A percentile compares a stretch with the other conserved stretches of the same genome.
phyloP scores from a whole-genome alignment of 2,888 invertebrate species.

The Pterobdella sp. region DNA sequence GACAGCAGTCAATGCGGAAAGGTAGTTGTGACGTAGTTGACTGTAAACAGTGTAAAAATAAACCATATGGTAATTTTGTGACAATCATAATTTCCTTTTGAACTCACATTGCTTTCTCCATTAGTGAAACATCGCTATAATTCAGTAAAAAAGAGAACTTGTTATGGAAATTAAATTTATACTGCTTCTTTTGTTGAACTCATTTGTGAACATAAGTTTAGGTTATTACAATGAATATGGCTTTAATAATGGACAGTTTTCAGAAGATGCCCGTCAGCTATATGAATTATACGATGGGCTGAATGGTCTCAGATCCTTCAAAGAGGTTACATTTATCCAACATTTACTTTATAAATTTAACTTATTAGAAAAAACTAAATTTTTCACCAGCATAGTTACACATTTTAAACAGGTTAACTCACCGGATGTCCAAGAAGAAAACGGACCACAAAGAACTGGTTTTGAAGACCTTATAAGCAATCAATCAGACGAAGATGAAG shows the following conservation, averaged over 20 bases:
- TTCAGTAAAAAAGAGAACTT: too few relatives aligned
- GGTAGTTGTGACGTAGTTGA: neutral
- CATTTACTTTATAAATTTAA: neutral
- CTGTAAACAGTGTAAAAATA: neutral
- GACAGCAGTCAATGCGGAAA: neutral
- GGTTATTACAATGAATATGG: too few relatives aligned
- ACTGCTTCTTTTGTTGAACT: too few relatives aligned
- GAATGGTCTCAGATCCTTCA: neutral
- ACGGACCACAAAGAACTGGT: neutral
- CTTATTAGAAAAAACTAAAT: neutral
- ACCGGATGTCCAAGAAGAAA: neutral
- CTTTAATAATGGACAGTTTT: too few relatives aligned
- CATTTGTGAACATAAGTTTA: too few relatives aligned
- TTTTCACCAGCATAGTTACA: neutral
- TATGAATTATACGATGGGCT: neutral
- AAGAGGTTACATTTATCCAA: neutral
- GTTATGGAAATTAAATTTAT: too few relatives aligned
- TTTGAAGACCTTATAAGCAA: neutral
- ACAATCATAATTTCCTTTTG: too few relatives aligned
- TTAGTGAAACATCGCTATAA: too few relatives aligned
- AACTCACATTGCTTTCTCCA: too few relatives aligned
- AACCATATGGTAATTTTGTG: neutral
- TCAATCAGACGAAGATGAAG: neutral
- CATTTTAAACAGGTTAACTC: neutral
- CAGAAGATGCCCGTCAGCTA: neutral